phyloP scores from a whole-genome alignment of 2,797 vertebrate species.

The Tangara arthus region DNA sequence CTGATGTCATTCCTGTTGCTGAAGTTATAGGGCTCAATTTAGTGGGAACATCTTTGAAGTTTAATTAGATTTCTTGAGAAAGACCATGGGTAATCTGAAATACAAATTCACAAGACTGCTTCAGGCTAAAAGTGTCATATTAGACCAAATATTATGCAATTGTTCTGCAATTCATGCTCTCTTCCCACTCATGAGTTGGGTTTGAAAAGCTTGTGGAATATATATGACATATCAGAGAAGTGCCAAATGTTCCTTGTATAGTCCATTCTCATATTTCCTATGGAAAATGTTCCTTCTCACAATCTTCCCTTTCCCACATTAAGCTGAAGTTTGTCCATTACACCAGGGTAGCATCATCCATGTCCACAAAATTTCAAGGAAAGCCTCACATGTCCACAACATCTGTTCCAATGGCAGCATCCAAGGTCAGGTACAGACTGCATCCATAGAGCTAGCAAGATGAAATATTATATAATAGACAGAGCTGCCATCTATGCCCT shows the following conservation, averaged over 20 bases:
- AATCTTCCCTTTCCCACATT: neutral
- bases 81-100: slow-evolving; percentile 1
- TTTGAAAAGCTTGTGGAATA: slow-evolving; percentile 20
- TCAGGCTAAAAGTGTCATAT: neutral
- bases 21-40: neutral
- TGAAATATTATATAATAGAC: neutral
- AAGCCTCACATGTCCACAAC: accelerated
- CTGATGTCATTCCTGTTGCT: slow-evolving; percentile 8
- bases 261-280: neutral
- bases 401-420: neutral
- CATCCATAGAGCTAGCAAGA: neutral
- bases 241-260: neutral
- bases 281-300: neutral
- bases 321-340: neutral
- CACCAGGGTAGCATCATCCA: neutral
- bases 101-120: neutral
- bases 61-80: slow-evolving; percentile 49
- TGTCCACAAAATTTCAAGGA: neutral
- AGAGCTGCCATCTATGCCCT: neutral
- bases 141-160: slow-evolving; percentile 32
- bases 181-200: neutral
- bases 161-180: neutral
- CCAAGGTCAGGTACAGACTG: neutral
- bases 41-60: slow-evolving; percentile 43
- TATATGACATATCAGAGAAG: neutral